Conservation (phyloP, 2,113 vertebrate species). For the Osmerus eperlanus region DNA sequence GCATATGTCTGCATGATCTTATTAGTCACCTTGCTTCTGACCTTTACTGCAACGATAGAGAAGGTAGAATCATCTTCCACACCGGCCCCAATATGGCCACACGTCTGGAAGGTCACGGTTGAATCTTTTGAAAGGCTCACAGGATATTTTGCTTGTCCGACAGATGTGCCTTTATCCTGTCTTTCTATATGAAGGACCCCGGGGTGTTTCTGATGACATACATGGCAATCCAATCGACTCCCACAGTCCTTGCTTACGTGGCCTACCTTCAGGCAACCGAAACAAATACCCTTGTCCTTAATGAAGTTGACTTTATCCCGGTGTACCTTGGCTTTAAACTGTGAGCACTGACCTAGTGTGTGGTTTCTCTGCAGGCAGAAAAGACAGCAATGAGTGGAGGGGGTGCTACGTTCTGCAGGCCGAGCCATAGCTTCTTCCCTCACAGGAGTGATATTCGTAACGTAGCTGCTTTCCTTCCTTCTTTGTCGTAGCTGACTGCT, state of each 20-base stretch:
- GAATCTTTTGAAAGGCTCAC: background rate
- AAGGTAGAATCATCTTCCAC: constrained; percentile 12
- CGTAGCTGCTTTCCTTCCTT: constrained; percentile 25
- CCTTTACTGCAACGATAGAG: constrained; percentile 21
- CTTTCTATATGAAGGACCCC: background rate
- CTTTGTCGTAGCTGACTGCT: background rate
- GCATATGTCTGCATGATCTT: constrained; percentile 8
- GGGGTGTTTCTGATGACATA: background rate
- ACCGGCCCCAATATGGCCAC: constrained; percentile 25
- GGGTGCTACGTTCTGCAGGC: background rate
- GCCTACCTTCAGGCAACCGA: constrained; percentile 24
- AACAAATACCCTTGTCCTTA: constrained; percentile 13
- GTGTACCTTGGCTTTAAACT: background rate
- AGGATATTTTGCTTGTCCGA: too few species aligned
- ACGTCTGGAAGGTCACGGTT: background rate
- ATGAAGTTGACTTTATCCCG: background rate
- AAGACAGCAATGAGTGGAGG: too few species aligned
- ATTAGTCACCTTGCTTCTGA: constrained; percentile 9
- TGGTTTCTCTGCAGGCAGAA: too few species aligned
- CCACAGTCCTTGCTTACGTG: constrained; percentile 26
- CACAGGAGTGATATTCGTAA: constrained; percentile 1
- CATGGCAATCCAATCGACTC: constrained; percentile 2
- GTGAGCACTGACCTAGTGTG: too few species aligned
- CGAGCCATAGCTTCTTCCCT: background rate
- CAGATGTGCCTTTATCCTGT: too few species aligned